Percentiles rank a stretch among this genome's conserved stretches.
phyloP scores from a whole-genome alignment of 2,888 invertebrate species.

The Parnassius smintheus region DNA sequence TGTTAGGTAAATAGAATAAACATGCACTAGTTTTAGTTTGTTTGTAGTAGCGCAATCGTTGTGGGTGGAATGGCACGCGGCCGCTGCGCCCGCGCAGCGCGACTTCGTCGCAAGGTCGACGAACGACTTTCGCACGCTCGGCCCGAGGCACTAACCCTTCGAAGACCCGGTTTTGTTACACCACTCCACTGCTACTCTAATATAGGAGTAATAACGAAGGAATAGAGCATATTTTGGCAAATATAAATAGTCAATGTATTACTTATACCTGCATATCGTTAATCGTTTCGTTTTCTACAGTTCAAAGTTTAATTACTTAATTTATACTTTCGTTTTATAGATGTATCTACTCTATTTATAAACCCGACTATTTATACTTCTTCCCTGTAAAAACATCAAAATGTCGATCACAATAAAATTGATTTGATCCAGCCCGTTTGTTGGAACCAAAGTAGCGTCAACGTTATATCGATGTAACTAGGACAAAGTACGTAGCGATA shows the following conservation, averaged over 20 bases:
- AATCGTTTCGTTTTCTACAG: slow-evolving; percentile 1
- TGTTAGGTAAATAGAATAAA: slow-evolving; percentile 1
- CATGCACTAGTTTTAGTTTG: slow-evolving; percentile 42
- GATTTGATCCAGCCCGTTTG: neutral
- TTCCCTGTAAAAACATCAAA: no score
- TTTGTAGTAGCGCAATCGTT: slow-evolving; percentile 46
- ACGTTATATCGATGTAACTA: slow-evolving; percentile 13
- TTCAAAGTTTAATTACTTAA: neutral
- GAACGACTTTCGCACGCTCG: slow-evolving; percentile 78
- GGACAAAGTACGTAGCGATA: slow-evolving; percentile 17
- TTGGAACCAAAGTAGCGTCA: neutral
- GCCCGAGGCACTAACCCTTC: slow-evolving; percentile 33
- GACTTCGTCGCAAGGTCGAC: slow-evolving; percentile 67
- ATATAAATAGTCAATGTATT: neutral
- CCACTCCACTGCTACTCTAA: neutral
- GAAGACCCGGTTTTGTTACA: slow-evolving; percentile 23
- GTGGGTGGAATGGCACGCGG: slow-evolving; percentile 75
- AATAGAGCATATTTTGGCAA: slow-evolving; percentile 10
- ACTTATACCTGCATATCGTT: neutral
- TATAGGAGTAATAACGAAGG: neutral
- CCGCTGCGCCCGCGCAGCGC: slow-evolving; percentile 46
- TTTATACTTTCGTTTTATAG: neutral
- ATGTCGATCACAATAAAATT: no score
- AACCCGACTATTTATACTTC: no score
- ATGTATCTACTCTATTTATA: no score